Evolutionary conservation across 2,888 invertebrate genomes (phyloP), one percentile per base, ranked within the genome.

Genomic region (Eristalis arbustorum): DNA sequence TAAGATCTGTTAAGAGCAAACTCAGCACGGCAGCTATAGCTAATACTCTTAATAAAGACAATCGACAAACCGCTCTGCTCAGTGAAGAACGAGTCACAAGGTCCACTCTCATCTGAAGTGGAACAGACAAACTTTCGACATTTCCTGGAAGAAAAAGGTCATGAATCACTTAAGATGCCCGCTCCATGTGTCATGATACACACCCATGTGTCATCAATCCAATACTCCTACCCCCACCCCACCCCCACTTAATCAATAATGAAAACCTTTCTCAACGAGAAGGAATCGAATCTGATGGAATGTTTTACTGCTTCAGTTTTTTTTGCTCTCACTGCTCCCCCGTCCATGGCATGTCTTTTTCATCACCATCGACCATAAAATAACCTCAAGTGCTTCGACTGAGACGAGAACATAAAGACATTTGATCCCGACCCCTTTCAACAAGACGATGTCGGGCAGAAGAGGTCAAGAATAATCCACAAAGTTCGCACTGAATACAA

Each of bases 341-440:
- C 13, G 11, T 8, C 62, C 22, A 34, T 61, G 11, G 34, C 40
- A 13, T 72, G 56, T 67, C 56, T 67, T 49, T 76, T 71, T 31
- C 63, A 67, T 66, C 31, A 42, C 23, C 68, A 37, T 69, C 63
- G 56, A 57, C 59, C 81, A 73, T 81, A 85, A 81, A 81, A 81
- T 40, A 81, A 85, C 84, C 84, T 77, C 84, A 85, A 85, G 73
- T 73, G 61, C 59, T 84, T 62, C 42, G 63, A 49, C 59, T 81
- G 49, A 34, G 63, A 67, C 62, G 40, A 81, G 37, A 61, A 81
- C 69, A 69, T 77, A 69, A 77, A 77, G 68, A 81, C 81, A 77
- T 73, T 77, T 73, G 64, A 73, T 64, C 18, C 76, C 56, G 84
- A 80, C 76, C 81, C 76, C 64, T 84, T 81, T 72, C 76, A 76